Evolutionary conservation across 2,797 vertebrate genomes (phyloP), one percentile per base, ranked within the genome.

Genomic region (Pitangus sulphuratus): DNA sequence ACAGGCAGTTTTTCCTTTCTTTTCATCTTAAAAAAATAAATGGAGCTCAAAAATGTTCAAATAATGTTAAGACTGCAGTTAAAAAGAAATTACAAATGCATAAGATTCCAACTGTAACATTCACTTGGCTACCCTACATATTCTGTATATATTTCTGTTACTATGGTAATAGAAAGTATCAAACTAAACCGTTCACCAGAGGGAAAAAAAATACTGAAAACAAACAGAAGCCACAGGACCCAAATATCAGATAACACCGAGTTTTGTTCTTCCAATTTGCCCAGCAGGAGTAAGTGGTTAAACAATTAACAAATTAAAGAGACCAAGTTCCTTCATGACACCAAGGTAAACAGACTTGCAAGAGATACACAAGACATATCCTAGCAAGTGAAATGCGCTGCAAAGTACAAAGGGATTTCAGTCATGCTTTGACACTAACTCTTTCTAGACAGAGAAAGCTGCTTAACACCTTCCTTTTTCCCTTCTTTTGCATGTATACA

Each of bases 61-160:
- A 84, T 90, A 88, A 80, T 39, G 30, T 95, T 91, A 94, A 88
- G 76, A 69, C 15, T 50, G 74, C 66, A 88, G 76, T 93, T 90
- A 76, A 87, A 92, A 96, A 84, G 61, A 95, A 94, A 84, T 87
- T 87, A 89, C 45, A 72, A 80, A 89, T 48, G 84, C 13, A 0
- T 61, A 77, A 33, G 72, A 84, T 50, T 96, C 91, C 94, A 97
- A 93, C 58, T 79, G 79, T 30, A 95, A 96, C 91, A 93, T 82
- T 92, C 33, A 79, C 74, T 96, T 96, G 94, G 95, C 87, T 87
- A 88, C 33, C 13, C 21, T 82, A 93, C 33, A 44, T 45, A 77
- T 87, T 77, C 94, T 94, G 79, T 79, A 91, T 91, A 30, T 82
- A 72, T 77, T 90, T 91, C 76, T 91, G 83, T 94, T 78, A 86